Evolutionary conservation across 2,888 invertebrate genomes (phyloP), one percentile per base, ranked within the genome.

Genomic region (Endomychus coccineus): DNA sequence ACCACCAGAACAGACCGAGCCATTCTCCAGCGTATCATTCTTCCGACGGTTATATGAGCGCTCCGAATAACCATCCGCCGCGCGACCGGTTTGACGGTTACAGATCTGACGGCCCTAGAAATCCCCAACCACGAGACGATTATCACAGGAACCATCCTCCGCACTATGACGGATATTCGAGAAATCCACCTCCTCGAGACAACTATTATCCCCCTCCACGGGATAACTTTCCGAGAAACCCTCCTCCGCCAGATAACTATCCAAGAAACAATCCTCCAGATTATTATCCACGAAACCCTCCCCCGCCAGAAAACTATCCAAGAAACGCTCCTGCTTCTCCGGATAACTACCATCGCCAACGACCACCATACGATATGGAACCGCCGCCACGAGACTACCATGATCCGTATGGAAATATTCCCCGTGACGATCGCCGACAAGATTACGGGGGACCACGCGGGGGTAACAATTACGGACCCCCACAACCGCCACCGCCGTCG

Each of bases 361-460:
- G 6, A 7, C 21, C 21, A 6, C 21, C 6, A 19, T 7, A 19
- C 21, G 21, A 19, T 19, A 19, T 7, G 6, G 6, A 19, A 7
- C 9, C 6, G 6, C 21, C 21, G 21, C 21, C 21, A 19, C 21
- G 6, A 7, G 6, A 6, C 21, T n/a, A 6, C 9, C 6, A 19
- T 19, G 21, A 19, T 19, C 21, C 21, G 9, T 19, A 19, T 19
- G n/a, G n/a, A n/a, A n/a, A n/a, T n/a, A n/a, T n/a, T n/a, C n/a
- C n/a, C n/a, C n/a, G n/a, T n/a, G n/a, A n/a, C n/a, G 6, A 19
- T 19, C 21, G 21, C 21, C 21, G 6, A 19, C 21, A 6, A 19
- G 9, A 19, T 19, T 6, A 19, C 9, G 6, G 6, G 6, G 6
- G 9, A 7, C 9, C 6, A 7, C 21, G 21, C 9, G 6, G 6